Evolutionary conservation across 53 echinoderm and acorn worm genomes (phyloP).

Genomic region (Pentamera pediparva): DNA sequence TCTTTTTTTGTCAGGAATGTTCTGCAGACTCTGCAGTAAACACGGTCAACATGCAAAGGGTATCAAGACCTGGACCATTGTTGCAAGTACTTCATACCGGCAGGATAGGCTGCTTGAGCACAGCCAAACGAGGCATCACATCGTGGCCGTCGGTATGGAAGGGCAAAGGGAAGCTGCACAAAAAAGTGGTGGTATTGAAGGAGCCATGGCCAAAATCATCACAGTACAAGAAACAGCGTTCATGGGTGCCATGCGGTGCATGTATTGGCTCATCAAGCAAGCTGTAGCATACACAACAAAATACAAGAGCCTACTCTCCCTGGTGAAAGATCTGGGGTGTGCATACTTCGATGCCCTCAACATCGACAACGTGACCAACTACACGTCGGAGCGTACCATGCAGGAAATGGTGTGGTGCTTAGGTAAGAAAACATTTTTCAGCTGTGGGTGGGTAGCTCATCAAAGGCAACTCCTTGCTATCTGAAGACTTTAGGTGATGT

Average conservation of each 20-base stretch:
- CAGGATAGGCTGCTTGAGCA: constrained; percentile 9
- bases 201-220: constrained; percentile 17
- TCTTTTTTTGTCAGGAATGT: neutral
- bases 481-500: neutral
- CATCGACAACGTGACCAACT: constrained; percentile 14
- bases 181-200: constrained; percentile 23
- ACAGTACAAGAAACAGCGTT: constrained; percentile 27
- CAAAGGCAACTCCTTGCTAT: neutral
- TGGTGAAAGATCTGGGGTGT: constrained; percentile 34
- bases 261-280: constrained; percentile 47
- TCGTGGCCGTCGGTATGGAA: constrained; percentile 8
- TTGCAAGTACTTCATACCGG: neutral
- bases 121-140: neutral
- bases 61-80: neutral
- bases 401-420: constrained; percentile 43
- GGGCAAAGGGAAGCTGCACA: constrained; percentile 13
- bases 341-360: constrained; percentile 34
- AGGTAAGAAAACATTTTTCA: constrained; percentile 1
- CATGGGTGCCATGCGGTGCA: constrained; percentile 35
- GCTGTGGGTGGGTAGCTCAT: neutral
- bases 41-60: neutral
- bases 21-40: constrained; percentile 6
- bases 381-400: constrained; percentile 41
- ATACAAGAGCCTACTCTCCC: constrained; percentile 34
- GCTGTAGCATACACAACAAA: constrained; percentile 41